A percentile compares a stretch with the other conserved stretches of the same genome.
These are phyloP conservation scores for Leucopsar rothschildi DNA, from an alignment of 2,113 vertebrate species.

Conservation along the genomic window DNA sequence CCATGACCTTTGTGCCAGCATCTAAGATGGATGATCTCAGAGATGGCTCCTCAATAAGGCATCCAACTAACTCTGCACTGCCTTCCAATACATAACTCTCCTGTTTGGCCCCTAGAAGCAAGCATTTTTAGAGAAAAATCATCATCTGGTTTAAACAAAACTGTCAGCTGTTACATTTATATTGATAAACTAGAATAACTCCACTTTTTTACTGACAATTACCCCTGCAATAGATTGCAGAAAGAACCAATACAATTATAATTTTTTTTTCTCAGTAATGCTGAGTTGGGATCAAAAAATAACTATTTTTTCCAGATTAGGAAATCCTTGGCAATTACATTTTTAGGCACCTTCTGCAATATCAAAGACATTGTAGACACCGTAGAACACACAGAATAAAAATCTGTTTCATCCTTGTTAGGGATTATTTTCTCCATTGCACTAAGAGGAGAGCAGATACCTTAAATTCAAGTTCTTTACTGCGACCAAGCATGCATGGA, in stretches of 20 bases:
- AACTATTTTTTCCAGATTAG: background rate
- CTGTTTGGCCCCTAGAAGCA: background rate
- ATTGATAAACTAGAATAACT: background rate
- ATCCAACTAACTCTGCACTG: accelerated
- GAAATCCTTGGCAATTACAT: background rate
- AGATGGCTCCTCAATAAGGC: background rate
- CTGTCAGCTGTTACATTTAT: background rate
- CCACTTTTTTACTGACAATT: background rate
- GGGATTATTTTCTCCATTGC: background rate
- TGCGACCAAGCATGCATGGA: background rate
- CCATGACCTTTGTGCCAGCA: background rate
- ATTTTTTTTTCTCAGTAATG: background rate
- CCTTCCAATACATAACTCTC: background rate
- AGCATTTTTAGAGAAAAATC: background rate
- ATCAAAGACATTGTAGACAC: background rate
- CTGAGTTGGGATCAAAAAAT: background rate
- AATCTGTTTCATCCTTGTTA: background rate
- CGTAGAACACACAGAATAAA: background rate
- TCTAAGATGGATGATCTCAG: background rate
- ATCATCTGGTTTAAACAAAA: background rate
- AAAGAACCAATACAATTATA: background rate
- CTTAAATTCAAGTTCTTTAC: background rate
- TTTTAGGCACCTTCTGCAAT: background rate
- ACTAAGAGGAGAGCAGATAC: background rate
- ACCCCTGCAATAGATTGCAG: background rate